phyloP scores from a whole-genome alignment of 2,113 vertebrate genomes.

The Dascyllus trimaculatus region DNA sequence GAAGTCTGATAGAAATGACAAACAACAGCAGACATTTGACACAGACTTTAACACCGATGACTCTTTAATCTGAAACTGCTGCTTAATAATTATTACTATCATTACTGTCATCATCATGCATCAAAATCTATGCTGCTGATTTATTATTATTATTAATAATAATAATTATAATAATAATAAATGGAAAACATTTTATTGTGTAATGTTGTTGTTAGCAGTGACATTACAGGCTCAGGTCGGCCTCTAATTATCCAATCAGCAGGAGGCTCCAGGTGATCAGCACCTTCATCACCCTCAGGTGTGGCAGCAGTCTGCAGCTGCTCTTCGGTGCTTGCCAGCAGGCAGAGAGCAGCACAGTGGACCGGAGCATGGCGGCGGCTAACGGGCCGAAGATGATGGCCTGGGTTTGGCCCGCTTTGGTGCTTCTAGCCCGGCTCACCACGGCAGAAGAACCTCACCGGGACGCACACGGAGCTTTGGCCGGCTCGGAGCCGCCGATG shows the following conservation, averaged over 20 bases:
- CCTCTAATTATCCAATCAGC: conserved; percentile 20
- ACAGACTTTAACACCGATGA: too few relatives aligned
- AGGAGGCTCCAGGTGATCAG: neutral
- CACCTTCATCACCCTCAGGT: neutral
- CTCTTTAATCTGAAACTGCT: too few relatives aligned
- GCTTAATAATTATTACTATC: too few relatives aligned
- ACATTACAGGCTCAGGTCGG: conserved; percentile 3
- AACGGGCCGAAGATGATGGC: neutral
- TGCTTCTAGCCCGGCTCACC: conserved; percentile 1
- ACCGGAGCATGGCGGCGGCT: conserved; percentile 7
- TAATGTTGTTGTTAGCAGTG: too few relatives aligned
- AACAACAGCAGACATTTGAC: too few relatives aligned
- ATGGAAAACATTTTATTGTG: too few relatives aligned
- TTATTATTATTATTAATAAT: too few relatives aligned
- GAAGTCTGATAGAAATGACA: too few relatives aligned
- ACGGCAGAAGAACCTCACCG: neutral
- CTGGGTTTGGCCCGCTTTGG: conserved; percentile 19
- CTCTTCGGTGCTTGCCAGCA: neutral
- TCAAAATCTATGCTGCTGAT: too few relatives aligned
- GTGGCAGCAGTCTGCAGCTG: neutral
- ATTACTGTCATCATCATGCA: too few relatives aligned
- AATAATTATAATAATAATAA: too few relatives aligned
- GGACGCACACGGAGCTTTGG: neutral
- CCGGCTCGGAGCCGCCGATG: neutral
- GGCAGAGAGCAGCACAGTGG: neutral